Percentiles rank a stretch among this genome's conserved stretches.
These are phyloP conservation scores for Erinaceus europaeus DNA, from an alignment of 2,113 vertebrate genomes.

Conservation along the genomic window DNA sequence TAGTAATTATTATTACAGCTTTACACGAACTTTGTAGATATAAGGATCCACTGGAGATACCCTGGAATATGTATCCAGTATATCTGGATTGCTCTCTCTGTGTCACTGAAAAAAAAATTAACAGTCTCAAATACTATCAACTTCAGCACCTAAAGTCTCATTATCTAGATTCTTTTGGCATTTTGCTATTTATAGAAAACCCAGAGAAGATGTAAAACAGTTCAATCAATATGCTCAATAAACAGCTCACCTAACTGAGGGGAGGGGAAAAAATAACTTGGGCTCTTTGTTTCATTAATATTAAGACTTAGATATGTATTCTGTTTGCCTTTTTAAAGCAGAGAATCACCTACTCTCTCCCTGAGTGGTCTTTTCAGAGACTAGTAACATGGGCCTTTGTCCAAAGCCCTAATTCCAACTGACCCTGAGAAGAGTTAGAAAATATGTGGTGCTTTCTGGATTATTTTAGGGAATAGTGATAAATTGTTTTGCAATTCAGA, in stretches of 20 bases:
- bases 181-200: conserved; percentile 23
- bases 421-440: conserved; percentile 19
- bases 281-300: conserved; percentile 46
- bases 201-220: neutral
- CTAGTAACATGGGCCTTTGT: neutral
- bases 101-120: neutral
- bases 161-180: neutral
- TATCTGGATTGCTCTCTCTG: neutral
- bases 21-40: neutral
- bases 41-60: neutral
- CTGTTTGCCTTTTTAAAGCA: neutral
- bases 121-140: neutral
- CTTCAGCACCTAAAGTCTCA: conserved; percentile 22
- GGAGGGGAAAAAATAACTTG: conserved; percentile 19
- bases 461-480: neutral
- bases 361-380: neutral
- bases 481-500: neutral
- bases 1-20: no score
- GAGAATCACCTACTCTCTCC: neutral
- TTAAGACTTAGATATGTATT: neutral
- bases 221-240: conserved; percentile 34
- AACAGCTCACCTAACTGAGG: conserved; percentile 40
- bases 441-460: neutral
- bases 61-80: neutral
- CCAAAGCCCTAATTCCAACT: neutral